phyloP scores from a whole-genome alignment of 2,888 invertebrate genomes.

The Hirtodrosophila confusa region DNA sequence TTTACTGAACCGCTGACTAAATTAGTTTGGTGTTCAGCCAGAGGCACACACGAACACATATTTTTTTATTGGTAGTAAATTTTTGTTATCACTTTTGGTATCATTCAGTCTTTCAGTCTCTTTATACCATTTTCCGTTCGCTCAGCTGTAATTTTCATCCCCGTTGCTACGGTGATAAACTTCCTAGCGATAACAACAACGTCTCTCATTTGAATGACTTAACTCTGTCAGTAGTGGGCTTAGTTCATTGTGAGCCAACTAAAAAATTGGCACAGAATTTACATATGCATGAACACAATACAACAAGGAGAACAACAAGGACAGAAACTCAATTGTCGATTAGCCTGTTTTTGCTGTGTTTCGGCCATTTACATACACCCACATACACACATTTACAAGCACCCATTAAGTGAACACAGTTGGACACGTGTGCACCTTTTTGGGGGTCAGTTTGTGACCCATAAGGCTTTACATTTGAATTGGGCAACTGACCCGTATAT shows the following conservation, averaged over 20 bases:
- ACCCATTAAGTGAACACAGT: constrained; percentile 7
- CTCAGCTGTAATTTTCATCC: not conserved
- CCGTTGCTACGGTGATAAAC: not conserved
- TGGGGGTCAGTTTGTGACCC: constrained; percentile 21
- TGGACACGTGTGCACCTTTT: constrained; percentile 31
- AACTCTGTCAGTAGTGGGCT: constrained; percentile 7
- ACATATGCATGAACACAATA: constrained; percentile 32
- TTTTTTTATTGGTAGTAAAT: not conserved
- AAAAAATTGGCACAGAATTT: constrained; percentile 38
- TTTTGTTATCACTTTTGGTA: too few relatives aligned
- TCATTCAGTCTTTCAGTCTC: not conserved
- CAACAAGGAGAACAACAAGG: not conserved
- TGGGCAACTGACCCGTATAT: constrained; percentile 58
- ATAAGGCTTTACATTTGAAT: constrained; percentile 43
- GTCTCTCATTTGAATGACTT: constrained; percentile 19
- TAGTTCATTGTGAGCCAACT: constrained; percentile 11
- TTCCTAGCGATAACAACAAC: not conserved
- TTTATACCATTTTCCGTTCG: too few relatives aligned
- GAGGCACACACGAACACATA: not conserved
- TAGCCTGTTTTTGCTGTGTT: constrained; percentile 28
- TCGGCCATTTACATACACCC: constrained; percentile 4
- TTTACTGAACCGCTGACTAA: too few relatives aligned
- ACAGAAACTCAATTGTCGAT: constrained; percentile 28
- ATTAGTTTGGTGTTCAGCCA: too few relatives aligned
- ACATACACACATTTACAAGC: constrained; percentile 1